Percentiles rank a stretch among this genome's conserved stretches.
Conservation (phyloP, 2,113 vertebrate species). For the Rhynchomys soricoides region DNA sequence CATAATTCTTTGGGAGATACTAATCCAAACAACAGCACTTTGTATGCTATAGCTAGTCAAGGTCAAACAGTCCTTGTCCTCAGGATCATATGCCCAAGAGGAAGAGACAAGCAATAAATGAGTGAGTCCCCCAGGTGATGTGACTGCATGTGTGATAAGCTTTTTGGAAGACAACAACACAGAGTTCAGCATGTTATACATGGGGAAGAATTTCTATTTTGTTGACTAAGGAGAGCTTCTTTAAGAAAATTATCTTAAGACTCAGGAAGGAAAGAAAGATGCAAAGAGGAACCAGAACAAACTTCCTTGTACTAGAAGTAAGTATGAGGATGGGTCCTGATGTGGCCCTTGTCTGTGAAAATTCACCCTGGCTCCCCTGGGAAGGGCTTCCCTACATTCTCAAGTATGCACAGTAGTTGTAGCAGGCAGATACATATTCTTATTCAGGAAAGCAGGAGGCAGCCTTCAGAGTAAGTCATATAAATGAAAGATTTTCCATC, state of each 20-base stretch:
- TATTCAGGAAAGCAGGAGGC: background rate
- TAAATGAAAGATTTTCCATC: background rate
- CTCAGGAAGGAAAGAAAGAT: background rate
- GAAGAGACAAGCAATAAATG: background rate
- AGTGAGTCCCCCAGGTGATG: background rate
- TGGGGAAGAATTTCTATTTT: background rate
- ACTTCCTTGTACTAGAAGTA: background rate
- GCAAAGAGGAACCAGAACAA: background rate
- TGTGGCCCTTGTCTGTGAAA: background rate
- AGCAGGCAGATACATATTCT: background rate
- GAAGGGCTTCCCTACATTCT: background rate
- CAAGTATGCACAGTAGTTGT: background rate
- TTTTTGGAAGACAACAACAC: background rate
- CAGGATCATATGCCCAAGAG: background rate
- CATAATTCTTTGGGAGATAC: background rate
- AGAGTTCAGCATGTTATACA: background rate
- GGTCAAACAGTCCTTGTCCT: background rate
- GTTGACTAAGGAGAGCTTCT: background rate
- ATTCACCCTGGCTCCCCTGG: background rate
- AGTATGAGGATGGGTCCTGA: background rate
- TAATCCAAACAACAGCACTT: background rate
- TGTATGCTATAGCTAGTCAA: background rate
- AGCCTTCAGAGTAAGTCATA: background rate
- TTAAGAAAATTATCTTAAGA: background rate
- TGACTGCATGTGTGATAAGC: background rate